Evolutionary conservation across 2,797 vertebrate genomes (phyloP).

Genomic region (Ataeniobius toweri): DNA sequence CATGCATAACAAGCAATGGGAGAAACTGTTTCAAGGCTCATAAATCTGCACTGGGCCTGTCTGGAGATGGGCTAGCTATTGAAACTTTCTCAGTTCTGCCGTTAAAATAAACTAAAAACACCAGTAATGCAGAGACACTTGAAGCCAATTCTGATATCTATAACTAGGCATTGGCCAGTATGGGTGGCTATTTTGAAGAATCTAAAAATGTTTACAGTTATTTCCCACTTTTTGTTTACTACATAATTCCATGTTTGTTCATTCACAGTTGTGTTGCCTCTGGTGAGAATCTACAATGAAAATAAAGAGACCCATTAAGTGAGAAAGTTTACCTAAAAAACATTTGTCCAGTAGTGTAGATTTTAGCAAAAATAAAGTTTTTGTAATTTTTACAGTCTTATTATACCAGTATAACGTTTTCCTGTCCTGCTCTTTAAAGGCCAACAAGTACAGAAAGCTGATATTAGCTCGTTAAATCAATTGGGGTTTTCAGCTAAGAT

Average conservation of each 20-base stretch:
- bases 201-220: too few species aligned
- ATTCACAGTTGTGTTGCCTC: too few species aligned
- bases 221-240: too few species aligned
- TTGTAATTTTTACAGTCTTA: not conserved
- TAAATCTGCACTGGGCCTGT: conserved; percentile 53
- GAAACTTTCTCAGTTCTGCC: conserved; percentile 49
- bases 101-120: conserved; percentile 33
- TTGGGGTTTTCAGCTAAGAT: not conserved
- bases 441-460: not conserved
- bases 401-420: not conserved
- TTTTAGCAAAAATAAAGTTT: not conserved
- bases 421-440: not conserved
- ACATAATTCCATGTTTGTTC: too few species aligned
- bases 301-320: too few species aligned
- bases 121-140: conserved; percentile 1
- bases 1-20: conserved; percentile 52
- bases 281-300: too few species aligned
- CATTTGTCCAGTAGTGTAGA: too few species aligned
- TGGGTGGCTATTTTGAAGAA: too few species aligned
- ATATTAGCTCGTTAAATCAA: not conserved
- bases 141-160: not conserved
- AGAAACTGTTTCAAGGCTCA: conserved; percentile 67
- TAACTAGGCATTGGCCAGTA: not conserved
- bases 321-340: too few species aligned
- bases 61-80: conserved; percentile 32